Conservation (phyloP, 2,797 vertebrate genomes). For the Tauraco hartlaubi region DNA sequence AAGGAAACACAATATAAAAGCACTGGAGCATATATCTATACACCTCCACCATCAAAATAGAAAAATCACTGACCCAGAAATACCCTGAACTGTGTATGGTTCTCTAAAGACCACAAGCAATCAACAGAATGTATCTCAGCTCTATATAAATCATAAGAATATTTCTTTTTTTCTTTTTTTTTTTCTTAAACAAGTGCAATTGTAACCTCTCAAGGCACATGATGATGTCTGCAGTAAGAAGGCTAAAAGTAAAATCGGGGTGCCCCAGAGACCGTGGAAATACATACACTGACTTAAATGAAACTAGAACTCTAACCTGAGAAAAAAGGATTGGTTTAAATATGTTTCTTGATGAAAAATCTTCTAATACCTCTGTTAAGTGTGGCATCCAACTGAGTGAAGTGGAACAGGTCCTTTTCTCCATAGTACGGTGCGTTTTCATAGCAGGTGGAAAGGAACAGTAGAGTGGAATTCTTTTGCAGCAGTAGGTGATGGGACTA, state of each 20-base stretch:
- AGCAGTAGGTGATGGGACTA: not conserved
- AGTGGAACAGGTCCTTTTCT: not conserved
- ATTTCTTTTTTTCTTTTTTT: not conserved
- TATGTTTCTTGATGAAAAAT: not conserved
- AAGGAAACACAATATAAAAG: constrained; percentile 34
- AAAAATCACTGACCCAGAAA: constrained; percentile 57
- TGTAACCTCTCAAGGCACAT: not conserved
- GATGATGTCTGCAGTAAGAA: not conserved
- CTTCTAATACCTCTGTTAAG: not conserved
- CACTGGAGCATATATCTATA: constrained; percentile 22
- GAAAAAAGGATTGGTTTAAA: not conserved
- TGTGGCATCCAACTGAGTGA: not conserved
- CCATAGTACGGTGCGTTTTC: not conserved
- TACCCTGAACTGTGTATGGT: not conserved
- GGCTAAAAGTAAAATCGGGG: not conserved
- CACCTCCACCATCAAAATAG: not conserved
- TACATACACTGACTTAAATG: not conserved
- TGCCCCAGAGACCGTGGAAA: not conserved
- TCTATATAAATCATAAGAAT: not conserved
- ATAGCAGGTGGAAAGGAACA: not conserved
- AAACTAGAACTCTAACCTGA: not conserved
- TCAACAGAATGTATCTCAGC: not conserved
- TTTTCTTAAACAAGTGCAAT: not conserved
- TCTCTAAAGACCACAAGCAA: constrained; percentile 14
- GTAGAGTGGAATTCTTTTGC: not conserved